Base-by-base conservation (phyloP, 1,140 invertebrate genomes). In the Acromyrmex charruanus region DNA sequence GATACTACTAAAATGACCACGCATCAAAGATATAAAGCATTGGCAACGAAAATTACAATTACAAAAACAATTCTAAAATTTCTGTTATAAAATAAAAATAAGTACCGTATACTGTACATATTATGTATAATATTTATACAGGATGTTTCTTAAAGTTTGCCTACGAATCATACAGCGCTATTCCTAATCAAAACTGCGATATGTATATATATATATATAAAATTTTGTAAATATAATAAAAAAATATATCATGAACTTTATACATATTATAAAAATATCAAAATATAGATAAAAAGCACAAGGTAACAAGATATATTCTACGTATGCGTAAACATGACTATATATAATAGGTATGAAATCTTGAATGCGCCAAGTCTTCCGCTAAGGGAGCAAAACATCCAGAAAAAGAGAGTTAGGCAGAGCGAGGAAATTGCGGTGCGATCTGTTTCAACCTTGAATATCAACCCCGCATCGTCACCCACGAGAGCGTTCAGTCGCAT, bases 401-500 rank as follows among this genome's bases (percentile, higher is more conserved):
- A 25, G 12, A 14, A 75, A 59, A 53, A 77, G 66, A 58, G 58
- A 18, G 39, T 16, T 18, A 39, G 14, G 35, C 9, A 31, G 35
- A 84, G 14, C 39, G 44, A 69, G 69, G 77, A 89, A 89, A 87
- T 89, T 82, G 63, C 71, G 80, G 28, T 49, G 80, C 80, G 80
- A 84, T 84, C 80, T 84, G 69, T 84, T 84, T 84, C 80, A 84
- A 84, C 80, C 55, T 59, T 74, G 69, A 74, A 84, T 75, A 84
- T 84, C 80, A 58, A 39, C 55, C 55, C 28, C 69, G 51, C 71
- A 31, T 82, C 53, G 63, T 81, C 69, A 55, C 85, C 82, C 77
- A 81, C 68, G 68, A 71, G 85, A 87, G 63, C 84, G n/a, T 69
- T 89, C 80, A 68, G 75, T 14, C 75, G 80, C 63, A 85, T 85